phyloP scores from a whole-genome alignment of 1,140 invertebrate species.

The Scaptomyza pallida region DNA sequence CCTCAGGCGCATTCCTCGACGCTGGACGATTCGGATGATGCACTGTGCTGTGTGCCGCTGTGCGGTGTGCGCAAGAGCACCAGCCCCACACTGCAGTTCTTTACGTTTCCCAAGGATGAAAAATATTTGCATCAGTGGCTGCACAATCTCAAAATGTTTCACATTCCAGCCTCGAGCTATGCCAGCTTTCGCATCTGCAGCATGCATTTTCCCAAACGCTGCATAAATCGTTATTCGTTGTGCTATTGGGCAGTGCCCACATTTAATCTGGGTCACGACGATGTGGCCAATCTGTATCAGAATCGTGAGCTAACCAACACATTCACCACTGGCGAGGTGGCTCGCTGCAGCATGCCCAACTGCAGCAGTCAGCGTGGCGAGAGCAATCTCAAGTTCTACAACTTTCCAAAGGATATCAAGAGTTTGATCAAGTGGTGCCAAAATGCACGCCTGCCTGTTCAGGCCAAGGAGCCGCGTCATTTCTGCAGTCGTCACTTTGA shows the following conservation, averaged over 20 bases:
- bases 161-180: slow-evolving; percentile 67
- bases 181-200: slow-evolving; percentile 72
- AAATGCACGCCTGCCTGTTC: slow-evolving; percentile 74
- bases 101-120: slow-evolving; percentile 77
- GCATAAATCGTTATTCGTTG: slow-evolving; percentile 77
- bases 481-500: slow-evolving; percentile 80
- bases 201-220: slow-evolving; percentile 80
- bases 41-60: slow-evolving; percentile 74
- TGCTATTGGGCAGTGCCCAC: slow-evolving; percentile 82
- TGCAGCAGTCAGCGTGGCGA: slow-evolving; percentile 75
- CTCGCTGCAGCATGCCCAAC: slow-evolving; percentile 78
- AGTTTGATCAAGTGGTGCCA: slow-evolving; percentile 81
- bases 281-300: slow-evolving; percentile 80
- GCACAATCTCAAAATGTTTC: slow-evolving; percentile 79
- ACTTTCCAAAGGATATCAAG: slow-evolving; percentile 80
- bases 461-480: slow-evolving; percentile 76
- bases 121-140: slow-evolving; percentile 81
- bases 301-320: slow-evolving; percentile 78
- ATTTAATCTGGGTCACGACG: slow-evolving; percentile 78
- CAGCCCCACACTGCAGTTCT: slow-evolving; percentile 76
- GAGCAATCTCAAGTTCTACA: slow-evolving; percentile 79
- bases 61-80: slow-evolving; percentile 77
- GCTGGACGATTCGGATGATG: slow-evolving; percentile 73
- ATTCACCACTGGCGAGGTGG: slow-evolving; percentile 74
- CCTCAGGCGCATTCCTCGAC: slow-evolving; percentile 71